Conservation (phyloP, 2,113 vertebrate genomes). For the Pelecanus crispus region DNA sequence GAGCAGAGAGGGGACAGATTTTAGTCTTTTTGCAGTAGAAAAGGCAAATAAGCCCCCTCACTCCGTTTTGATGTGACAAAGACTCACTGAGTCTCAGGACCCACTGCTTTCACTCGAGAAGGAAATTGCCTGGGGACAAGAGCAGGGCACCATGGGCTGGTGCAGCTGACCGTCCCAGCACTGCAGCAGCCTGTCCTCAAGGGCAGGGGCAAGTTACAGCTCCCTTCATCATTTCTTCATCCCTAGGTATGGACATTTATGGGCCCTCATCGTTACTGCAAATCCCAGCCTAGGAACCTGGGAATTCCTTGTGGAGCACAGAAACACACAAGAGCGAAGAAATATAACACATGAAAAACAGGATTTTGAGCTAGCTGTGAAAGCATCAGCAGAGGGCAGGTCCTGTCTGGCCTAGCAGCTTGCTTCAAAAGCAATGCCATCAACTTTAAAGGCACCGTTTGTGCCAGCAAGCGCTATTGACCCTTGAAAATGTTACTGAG, state of each 20-base stretch:
- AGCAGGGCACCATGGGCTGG: rapidly evolving
- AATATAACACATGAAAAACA: background rate
- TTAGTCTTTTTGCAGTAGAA: background rate
- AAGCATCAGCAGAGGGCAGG: background rate
- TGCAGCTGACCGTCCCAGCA: background rate
- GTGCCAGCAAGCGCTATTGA: background rate
- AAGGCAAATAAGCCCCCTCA: background rate
- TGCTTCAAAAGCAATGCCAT: background rate
- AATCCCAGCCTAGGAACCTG: background rate
- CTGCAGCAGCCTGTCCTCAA: background rate
- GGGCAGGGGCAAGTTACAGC: background rate
- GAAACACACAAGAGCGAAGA: background rate
- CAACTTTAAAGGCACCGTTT: background rate
- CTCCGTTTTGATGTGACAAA: background rate
- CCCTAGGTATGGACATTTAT: background rate
- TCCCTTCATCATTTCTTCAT: background rate
- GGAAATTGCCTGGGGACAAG: background rate
- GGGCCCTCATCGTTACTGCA: background rate
- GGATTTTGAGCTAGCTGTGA: background rate
- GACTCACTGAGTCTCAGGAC: background rate
- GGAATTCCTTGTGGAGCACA: background rate
- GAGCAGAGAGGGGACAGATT: background rate
- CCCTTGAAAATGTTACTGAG: background rate
- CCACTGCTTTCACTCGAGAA: background rate
- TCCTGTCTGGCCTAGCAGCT: background rate